A percentile compares a stretch with the other conserved stretches of the same genome.
Evolutionary conservation across 2,888 invertebrate species (phyloP).

Genomic region (Pyrrhosoma nymphula): DNA sequence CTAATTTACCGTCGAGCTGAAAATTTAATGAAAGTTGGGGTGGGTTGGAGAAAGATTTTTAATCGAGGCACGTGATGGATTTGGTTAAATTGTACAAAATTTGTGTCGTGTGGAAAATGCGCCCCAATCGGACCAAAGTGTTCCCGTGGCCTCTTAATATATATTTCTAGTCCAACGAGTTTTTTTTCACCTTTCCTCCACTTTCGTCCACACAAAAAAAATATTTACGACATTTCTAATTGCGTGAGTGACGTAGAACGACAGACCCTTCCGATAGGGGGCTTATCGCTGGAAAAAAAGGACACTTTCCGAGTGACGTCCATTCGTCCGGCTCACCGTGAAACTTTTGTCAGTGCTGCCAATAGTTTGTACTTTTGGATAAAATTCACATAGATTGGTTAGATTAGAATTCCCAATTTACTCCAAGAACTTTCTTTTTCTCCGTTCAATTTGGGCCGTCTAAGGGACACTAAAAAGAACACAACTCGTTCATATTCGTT

Average conservation of each 20-base stretch:
- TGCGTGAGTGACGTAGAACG: not conserved
- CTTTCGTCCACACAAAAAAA: not conserved
- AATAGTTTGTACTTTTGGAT: too few relatives aligned
- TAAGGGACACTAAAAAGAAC: too few relatives aligned
- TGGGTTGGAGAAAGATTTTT: too few relatives aligned
- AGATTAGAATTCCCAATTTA: too few relatives aligned
- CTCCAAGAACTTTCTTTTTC: too few relatives aligned
- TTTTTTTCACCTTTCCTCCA: not conserved
- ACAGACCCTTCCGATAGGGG: not conserved
- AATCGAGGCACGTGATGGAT: too few relatives aligned
- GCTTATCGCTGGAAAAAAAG: not conserved
- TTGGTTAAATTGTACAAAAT: not conserved
- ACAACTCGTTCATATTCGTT: too few relatives aligned
- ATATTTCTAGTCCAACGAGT: not conserved
- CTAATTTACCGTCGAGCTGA: too few relatives aligned
- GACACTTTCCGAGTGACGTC: not conserved
- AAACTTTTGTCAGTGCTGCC: too few relatives aligned
- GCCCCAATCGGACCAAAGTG: not conserved
- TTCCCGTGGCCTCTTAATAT: not conserved
- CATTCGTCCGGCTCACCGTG: not conserved
- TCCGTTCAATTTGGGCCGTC: too few relatives aligned
- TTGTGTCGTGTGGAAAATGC: not conserved
- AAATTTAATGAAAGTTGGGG: too few relatives aligned
- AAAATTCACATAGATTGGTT: too few relatives aligned
- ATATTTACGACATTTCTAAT: not conserved